A percentile compares a stretch with the other conserved stretches of the same genome.
These are phyloP conservation scores for Scomber scombrus DNA, from an alignment of 2,113 vertebrate genomes.

Conservation along the genomic window DNA sequence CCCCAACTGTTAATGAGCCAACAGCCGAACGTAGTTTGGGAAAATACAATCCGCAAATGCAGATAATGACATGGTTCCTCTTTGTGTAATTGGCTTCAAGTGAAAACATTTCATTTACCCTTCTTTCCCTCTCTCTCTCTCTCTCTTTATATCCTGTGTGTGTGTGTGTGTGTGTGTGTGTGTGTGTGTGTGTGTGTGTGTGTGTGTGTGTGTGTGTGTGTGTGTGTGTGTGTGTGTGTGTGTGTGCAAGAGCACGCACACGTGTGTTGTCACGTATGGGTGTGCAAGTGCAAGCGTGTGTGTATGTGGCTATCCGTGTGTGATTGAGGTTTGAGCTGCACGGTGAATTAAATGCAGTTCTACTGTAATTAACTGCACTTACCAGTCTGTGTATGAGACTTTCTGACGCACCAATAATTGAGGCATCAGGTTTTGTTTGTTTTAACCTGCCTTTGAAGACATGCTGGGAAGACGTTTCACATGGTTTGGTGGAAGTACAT, in stretches of 20 bases:
- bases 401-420: slow-evolving; percentile 82
- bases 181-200: slow-evolving; percentile 13
- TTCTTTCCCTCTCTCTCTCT: slow-evolving; percentile 44
- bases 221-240: neutral
- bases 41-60: slow-evolving; percentile 75
- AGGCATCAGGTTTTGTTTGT: slow-evolving; percentile 83
- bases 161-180: slow-evolving; percentile 29
- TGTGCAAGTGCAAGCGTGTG: neutral
- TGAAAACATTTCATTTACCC: slow-evolving; percentile 81
- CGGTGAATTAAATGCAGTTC: slow-evolving; percentile 80
- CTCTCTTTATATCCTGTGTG: slow-evolving; percentile 59
- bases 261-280: slow-evolving; percentile 37
- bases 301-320: slow-evolving; percentile 39
- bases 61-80: slow-evolving; percentile 83
- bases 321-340: slow-evolving; percentile 77
- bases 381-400: slow-evolving; percentile 80
- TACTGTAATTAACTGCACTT: slow-evolving; percentile 84
- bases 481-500: slow-evolving; percentile 66
- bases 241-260: neutral
- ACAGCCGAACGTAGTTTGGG: slow-evolving; percentile 70
- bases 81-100: slow-evolving; percentile 79
- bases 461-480: slow-evolving; percentile 70
- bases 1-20: slow-evolving; percentile 76
- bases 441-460: slow-evolving; percentile 82
- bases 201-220: slow-evolving; percentile 15